Conservation (phyloP, 2,888 invertebrate species). For the Netelia virgata region DNA sequence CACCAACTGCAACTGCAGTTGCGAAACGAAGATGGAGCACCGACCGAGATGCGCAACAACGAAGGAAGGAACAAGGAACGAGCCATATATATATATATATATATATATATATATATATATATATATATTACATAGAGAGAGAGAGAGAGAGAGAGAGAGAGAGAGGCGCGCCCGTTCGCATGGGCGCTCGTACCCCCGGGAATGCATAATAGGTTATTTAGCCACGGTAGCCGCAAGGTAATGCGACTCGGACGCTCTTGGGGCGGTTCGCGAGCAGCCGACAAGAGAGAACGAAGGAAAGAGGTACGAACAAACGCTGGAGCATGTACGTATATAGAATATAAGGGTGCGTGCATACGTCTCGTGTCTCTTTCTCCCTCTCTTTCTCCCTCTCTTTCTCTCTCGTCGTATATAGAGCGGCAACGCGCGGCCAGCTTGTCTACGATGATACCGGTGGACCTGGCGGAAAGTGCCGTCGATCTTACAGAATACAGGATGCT, state of each 20-base stretch:
- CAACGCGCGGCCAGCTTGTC: conserved; percentile 21
- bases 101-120: no score
- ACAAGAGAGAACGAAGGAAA: conserved; percentile 26
- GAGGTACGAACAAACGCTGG: conserved; percentile 38
- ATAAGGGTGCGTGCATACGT: background rate
- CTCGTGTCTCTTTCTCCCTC: background rate
- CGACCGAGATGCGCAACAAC: conserved; percentile 25
- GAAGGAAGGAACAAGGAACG: conserved; percentile 26
- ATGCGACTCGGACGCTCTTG: conserved; percentile 69
- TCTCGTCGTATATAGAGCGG: background rate
- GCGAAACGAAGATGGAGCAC: conserved; percentile 39
- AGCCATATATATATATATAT: conserved; percentile 20
- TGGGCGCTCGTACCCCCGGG: conserved; percentile 63
- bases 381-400: conserved; percentile 1
- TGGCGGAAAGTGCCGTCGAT: conserved; percentile 42
- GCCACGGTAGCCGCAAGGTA: conserved; percentile 74
- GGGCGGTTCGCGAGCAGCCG: conserved; percentile 27
- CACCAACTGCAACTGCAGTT: conserved; percentile 43
- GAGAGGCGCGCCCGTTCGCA: conserved; percentile 58
- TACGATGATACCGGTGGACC: conserved; percentile 29
- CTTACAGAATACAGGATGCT: conserved; percentile 34
- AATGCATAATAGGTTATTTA: conserved; percentile 82
- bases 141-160: background rate
- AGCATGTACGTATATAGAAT: background rate
- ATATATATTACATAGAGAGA: no score